Evolutionary conservation across 2,888 invertebrate genomes (phyloP).

Genomic region (Dolichomitus sp.): DNA sequence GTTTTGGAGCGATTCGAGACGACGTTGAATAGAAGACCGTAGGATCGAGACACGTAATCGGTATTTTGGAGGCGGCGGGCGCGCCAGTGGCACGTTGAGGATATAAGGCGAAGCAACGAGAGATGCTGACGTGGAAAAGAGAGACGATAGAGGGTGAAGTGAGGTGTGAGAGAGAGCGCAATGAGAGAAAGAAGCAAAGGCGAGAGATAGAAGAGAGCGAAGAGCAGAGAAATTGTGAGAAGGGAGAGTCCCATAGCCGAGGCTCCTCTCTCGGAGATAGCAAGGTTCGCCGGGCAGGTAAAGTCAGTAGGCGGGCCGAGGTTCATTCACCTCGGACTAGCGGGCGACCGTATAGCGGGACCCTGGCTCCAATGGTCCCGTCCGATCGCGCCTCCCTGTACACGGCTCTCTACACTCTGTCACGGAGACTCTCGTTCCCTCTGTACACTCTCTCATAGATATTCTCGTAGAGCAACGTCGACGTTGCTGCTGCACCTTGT

Average conservation of each 20-base stretch:
- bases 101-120: slow-evolving; percentile 11
- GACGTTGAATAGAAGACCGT: not conserved
- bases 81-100: slow-evolving; percentile 30
- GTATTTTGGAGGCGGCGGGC: slow-evolving; percentile 41
- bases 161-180: slow-evolving; percentile 4
- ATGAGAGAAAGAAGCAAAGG: slow-evolving; percentile 11
- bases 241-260: slow-evolving; percentile 43
- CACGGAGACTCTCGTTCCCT: slow-evolving; percentile 15
- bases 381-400: slow-evolving; percentile 74
- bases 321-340: slow-evolving; percentile 85
- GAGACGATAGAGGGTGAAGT: slow-evolving; percentile 15
- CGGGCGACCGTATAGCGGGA: slow-evolving; percentile 86
- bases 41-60: slow-evolving; percentile 58
- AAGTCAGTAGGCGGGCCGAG: slow-evolving; percentile 85
- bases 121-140: slow-evolving; percentile 17
- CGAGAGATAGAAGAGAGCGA: slow-evolving; percentile 24
- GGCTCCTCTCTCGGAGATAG: slow-evolving; percentile 69
- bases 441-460: slow-evolving; percentile 27
- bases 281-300: slow-evolving; percentile 80
- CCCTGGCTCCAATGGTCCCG: slow-evolving; percentile 84
- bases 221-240: slow-evolving; percentile 44
- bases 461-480: slow-evolving; percentile 11
- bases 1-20: not conserved
- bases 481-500: slow-evolving; percentile 35
- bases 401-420: slow-evolving; percentile 47